Evolutionary conservation across 2,888 invertebrate species (phyloP).

Genomic region (Synanthedon formicaeformis): DNA sequence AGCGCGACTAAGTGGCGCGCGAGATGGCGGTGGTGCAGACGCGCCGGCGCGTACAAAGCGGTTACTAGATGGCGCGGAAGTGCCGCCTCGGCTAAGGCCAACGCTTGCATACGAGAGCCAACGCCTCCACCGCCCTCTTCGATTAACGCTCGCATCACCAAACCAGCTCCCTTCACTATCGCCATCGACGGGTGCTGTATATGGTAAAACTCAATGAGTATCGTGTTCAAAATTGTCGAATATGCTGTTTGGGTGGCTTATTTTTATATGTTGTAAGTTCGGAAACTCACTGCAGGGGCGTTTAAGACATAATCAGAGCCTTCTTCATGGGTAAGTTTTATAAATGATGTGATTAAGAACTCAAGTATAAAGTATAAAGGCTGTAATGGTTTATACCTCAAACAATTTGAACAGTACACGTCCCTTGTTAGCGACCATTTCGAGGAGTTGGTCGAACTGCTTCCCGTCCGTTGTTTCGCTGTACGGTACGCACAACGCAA

Average conservation of each 20-base stretch:
- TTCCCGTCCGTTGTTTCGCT: conserved; percentile 98
- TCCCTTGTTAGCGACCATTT: conserved; percentile 94
- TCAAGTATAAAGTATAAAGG: too few relatives aligned
- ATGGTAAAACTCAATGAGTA: not conserved
- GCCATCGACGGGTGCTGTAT: conserved; percentile 95
- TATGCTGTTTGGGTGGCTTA: too few relatives aligned
- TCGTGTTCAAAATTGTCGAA: too few relatives aligned
- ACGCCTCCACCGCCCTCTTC: conserved; percentile 96
- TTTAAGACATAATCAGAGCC: too few relatives aligned
- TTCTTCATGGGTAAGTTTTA: too few relatives aligned
- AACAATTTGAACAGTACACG: conserved; percentile 92
- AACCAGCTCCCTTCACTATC: conserved; percentile 97
- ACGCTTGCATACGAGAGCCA: conserved; percentile 93
- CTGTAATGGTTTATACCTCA: conserved; percentile 66
- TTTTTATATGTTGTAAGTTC: too few relatives aligned
- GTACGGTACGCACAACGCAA: conserved; percentile 97
- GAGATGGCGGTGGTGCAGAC: conserved; percentile 89
- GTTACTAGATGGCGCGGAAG: conserved; percentile 91
- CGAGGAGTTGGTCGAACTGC: conserved; percentile 92
- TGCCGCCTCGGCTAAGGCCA: conserved; percentile 97
- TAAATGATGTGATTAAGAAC: too few relatives aligned
- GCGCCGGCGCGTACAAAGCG: conserved; percentile 89
- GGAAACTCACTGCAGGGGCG: too few relatives aligned
- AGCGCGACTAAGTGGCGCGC: conserved; percentile 92
- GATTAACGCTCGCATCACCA: conserved; percentile 96